Percentiles rank a stretch among this genome's conserved stretches.
Conservation (phyloP, 2,888 invertebrate species). For the Drosophila pseudotalamancana region DNA sequence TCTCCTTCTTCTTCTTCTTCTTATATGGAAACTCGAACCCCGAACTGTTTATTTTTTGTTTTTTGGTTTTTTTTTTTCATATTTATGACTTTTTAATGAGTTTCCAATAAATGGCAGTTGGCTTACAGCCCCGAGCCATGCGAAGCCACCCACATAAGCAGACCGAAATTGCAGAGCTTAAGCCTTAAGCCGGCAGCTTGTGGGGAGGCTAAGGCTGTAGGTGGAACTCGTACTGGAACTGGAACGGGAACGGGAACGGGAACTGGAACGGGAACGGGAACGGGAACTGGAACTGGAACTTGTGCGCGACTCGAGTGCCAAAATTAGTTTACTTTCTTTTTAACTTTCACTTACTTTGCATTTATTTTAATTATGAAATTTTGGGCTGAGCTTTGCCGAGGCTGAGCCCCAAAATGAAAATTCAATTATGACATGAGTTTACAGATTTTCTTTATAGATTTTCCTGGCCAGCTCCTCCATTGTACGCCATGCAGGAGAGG, state of each 20-base stretch:
- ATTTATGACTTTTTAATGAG: constrained; percentile 67
- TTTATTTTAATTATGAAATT: constrained; percentile 62
- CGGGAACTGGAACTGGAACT: constrained; percentile 15
- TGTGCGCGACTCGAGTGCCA: constrained; percentile 29
- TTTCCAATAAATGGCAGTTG: constrained; percentile 59
- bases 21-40: not conserved
- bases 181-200: constrained; percentile 20
- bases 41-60: not conserved
- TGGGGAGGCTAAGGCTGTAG: not conserved
- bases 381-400: constrained; percentile 17
- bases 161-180: constrained; percentile 34
- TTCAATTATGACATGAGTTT: constrained; percentile 74
- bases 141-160: constrained; percentile 7
- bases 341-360: constrained; percentile 31
- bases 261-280: not conserved
- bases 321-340: constrained; percentile 50
- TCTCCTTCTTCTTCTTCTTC: not conserved
- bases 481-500: too few relatives aligned
- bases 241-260: constrained; percentile 3
- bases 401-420: constrained; percentile 63
- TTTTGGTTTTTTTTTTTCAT: not conserved
- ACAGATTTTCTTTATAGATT: constrained; percentile 42
- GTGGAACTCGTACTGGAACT: too few relatives aligned
- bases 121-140: not conserved
- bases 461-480: not conserved